Base-by-base conservation (phyloP, 92 coral and sea anemone genomes). In the Bergia puertoricense region DNA sequence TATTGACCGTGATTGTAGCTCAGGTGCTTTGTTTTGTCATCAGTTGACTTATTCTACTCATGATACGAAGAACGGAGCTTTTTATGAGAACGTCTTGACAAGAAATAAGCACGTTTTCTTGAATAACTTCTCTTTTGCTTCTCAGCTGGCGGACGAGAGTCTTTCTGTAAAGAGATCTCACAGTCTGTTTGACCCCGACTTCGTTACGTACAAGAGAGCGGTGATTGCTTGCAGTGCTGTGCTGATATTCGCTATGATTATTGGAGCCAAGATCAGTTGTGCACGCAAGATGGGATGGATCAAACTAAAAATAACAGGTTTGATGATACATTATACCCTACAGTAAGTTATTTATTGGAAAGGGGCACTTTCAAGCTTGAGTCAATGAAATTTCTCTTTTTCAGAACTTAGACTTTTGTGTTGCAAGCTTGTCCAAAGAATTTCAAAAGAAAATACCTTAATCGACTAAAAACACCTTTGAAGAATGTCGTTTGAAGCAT, bases 181-280 rank as follows among this genome's bases (percentile, higher is more conserved):
- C 77, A 67, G 90, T 1, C 85, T 91, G 76, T 81, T 91, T 76
- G 93, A 91, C n/a, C 93, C 93, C 18, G 81, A 85, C 15, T 91
- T 82, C 41, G 86, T 82, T n/a, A 76, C 86, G 41, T 91, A 91
- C 81, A 81, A 83, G 71, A 84, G 87, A 40, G 77, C 87, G 18
- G 68, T 84, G 2, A 23, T 84, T 51, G 66, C 42, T 8, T 84
- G 87, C 56, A 84, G 87, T 40, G 68, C 87, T 41, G 87, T 84
- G 23, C 14, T 84, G 44, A 36, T 48, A 8, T 20, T 46, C 68
- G 44, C 77, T 23, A 16, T 84, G 0, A n/a, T 84, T 50, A 38
- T 84, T 14, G 87, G 87, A 46, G 45, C 87, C 66, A 84, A 71
- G 87, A 46, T 71, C 8, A 84, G 66, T n/a, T 84, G 77, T 45